These are phyloP conservation scores for Callyntrura guangdongensis DNA, from an alignment of 2,888 invertebrate genomes.

Conservation along the genomic window DNA sequence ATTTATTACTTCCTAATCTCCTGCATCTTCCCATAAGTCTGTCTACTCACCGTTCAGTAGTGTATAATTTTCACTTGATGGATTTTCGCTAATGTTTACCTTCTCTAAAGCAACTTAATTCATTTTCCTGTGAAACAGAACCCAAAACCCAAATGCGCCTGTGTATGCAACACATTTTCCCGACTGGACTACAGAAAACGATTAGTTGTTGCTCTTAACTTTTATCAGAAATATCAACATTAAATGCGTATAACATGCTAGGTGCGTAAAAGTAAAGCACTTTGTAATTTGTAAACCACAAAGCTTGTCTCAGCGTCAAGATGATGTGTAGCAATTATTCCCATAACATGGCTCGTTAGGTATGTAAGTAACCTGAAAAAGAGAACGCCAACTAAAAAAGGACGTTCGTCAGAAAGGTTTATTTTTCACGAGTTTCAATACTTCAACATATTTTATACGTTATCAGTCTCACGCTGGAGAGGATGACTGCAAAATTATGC, in stretches of 20 bases:
- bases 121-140: neutral
- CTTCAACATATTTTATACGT: conserved; percentile 23
- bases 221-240: neutral
- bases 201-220: neutral
- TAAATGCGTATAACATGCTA: neutral
- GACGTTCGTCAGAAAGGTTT: neutral
- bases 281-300: neutral
- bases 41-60: conserved; percentile 40
- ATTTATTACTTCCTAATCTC: conserved; percentile 73
- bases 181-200: conserved; percentile 6
- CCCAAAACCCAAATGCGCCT: neutral
- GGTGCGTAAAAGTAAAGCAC: neutral
- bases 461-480: conserved; percentile 55
- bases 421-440: conserved; percentile 6
- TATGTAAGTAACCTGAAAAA: neutral
- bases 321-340: conserved; percentile 28
- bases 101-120: conserved; percentile 46
- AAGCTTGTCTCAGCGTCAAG: neutral
- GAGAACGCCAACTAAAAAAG: neutral
- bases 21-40: conserved; percentile 49
- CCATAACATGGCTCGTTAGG: neutral
- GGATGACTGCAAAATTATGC: conserved; percentile 38
- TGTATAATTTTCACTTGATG: conserved; percentile 68
- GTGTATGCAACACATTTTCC: neutral
- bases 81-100: conserved; percentile 63